Evolutionary conservation across 2,113 vertebrate species (phyloP), one percentile per base, ranked within the genome.

Genomic region (Jaculus jaculus): DNA sequence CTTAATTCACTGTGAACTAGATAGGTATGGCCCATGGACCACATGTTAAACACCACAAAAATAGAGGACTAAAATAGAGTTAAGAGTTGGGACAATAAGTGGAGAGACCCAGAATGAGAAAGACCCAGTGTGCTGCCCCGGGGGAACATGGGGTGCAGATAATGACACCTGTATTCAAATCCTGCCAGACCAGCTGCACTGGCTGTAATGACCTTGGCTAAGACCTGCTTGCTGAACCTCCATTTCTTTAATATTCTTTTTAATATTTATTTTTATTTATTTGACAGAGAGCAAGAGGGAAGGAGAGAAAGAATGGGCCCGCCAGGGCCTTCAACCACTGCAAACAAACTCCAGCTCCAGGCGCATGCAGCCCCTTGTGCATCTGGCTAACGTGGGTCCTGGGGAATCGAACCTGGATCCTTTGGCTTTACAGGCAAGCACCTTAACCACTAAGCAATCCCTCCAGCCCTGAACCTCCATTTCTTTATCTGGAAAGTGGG

Each of bases 401-500:
- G n/a, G n/a, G n/a, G n/a, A n/a, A n/a, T n/a, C n/a, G n/a, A n/a
- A n/a, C n/a, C n/a, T n/a, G n/a, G n/a, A n/a, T n/a, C n/a, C n/a
- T n/a, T n/a, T n/a, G n/a, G n/a, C n/a, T n/a, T n/a, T n/a, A n/a
- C n/a, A n/a, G n/a, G n/a, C n/a, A n/a, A n/a, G n/a, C n/a, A n/a
- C n/a, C n/a, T n/a, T n/a, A n/a, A n/a, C n/a, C n/a, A n/a, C n/a
- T n/a, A n/a, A n/a, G n/a, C n/a, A n/a, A n/a, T n/a, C n/a, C n/a
- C n/a, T n/a, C n/a, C n/a, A n/a, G n/a, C n/a, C n/a, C 54, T 39
- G 26, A 87, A 61, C n/a, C 18, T 80, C 58, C 0, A 2, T 68
- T 85, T 73, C 80, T 86, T 90, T 74, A 81, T 61, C 34, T 89
- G 80, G 54, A 89, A 92, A 94, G 61, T n/a, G 10, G 28, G 23